These are phyloP conservation scores for Bolborhynchus lineola DNA, from an alignment of 2,113 vertebrate genomes.

Conservation along the genomic window DNA sequence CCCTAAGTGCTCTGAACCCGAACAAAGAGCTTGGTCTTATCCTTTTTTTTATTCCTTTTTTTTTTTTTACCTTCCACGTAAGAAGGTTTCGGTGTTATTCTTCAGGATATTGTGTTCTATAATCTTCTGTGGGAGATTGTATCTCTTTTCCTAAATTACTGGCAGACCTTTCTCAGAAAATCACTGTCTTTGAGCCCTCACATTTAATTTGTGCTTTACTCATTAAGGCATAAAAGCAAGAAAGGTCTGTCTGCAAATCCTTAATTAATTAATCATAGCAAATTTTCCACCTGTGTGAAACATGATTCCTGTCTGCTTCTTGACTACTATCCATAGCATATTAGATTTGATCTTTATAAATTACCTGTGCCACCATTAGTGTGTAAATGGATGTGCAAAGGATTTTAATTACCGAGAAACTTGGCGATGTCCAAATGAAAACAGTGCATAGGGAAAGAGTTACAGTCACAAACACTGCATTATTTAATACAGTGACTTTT, in stretches of 20 bases:
- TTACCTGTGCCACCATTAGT: not conserved
- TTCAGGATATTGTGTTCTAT: not conserved
- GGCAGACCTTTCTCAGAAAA: not conserved
- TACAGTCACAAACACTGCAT: not conserved
- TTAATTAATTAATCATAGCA: constrained; percentile 34
- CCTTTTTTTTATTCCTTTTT: no score
- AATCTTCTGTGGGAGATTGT: not conserved
- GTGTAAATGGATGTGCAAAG: not conserved
- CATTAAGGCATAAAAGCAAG: not conserved
- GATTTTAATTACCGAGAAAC: constrained; percentile 1
- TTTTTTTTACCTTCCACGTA: not conserved
- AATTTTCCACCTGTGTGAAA: constrained; percentile 1
- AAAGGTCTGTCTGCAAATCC: not conserved
- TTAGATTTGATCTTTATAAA: constrained; percentile 39
- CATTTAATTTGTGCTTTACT: constrained; percentile 5
- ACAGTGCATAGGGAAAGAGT: not conserved
- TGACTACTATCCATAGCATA: not conserved
- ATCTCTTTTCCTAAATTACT: not conserved
- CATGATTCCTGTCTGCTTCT: not conserved
- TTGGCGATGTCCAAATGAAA: not conserved
- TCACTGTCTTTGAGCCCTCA: not conserved
- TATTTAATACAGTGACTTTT: constrained; percentile 19
- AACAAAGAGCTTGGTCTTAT: not conserved
- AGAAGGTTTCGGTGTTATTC: not conserved
- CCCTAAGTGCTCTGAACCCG: not conserved